phyloP scores from a whole-genome alignment of 2,888 invertebrate species.

The Folsomia candida region DNA sequence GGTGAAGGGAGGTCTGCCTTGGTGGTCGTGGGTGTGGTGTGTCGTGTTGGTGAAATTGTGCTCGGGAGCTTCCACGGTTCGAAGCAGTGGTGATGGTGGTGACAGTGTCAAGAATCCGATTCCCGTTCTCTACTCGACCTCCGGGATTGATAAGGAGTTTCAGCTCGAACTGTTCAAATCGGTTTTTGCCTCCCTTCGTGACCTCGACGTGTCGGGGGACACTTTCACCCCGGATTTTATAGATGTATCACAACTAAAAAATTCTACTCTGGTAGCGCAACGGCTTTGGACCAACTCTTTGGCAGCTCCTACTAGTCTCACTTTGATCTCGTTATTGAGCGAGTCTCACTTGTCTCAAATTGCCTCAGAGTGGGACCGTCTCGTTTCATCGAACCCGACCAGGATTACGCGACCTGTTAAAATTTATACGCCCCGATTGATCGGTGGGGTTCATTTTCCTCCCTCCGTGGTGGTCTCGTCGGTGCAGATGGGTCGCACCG shows the following conservation, averaged over 20 bases:
- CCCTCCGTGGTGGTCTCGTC: conserved; percentile 18
- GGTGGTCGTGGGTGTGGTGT: too few relatives aligned
- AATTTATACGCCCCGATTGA: conserved; percentile 27
- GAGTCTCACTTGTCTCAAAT: not conserved
- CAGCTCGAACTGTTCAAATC: conserved; percentile 36
- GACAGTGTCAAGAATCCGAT: conserved; percentile 4
- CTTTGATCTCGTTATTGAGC: not conserved
- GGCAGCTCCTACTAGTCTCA: not conserved
- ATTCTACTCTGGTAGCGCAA: conserved; percentile 23
- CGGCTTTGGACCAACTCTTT: conserved; percentile 23
- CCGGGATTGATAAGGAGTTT: conserved; percentile 34
- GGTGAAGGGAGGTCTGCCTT: not conserved
- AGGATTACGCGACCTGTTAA: conserved; percentile 12
- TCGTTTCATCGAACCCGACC: not conserved
- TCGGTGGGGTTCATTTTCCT: not conserved
- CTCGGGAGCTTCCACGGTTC: not conserved
- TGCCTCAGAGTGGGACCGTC: not conserved
- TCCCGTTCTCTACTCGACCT: conserved; percentile 37
- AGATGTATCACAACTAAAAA: conserved; percentile 27
- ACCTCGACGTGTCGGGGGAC: conserved; percentile 16
- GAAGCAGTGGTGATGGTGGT: not conserved
- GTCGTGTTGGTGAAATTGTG: not conserved
- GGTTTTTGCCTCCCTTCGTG: conserved; percentile 24
- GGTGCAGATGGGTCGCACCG: conserved; percentile 45
- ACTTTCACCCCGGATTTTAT: conserved; percentile 28